phyloP scores from a whole-genome alignment of 1,140 invertebrate species.

The Elymnias hypermnestra region DNA sequence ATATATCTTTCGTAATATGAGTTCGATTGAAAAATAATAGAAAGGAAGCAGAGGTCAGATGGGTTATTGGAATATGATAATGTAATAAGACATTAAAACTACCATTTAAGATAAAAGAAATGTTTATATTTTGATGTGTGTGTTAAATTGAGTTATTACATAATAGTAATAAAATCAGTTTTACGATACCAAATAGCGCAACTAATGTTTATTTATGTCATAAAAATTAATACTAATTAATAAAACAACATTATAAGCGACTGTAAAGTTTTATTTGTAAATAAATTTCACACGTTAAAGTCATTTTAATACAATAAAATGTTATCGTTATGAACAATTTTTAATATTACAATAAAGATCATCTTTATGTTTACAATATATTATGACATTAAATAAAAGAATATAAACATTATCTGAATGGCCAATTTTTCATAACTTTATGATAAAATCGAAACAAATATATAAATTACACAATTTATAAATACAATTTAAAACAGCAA shows the following conservation, averaged over 20 bases:
- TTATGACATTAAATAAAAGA: background rate
- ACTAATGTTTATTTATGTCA: background rate
- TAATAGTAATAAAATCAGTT: background rate
- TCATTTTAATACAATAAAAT: background rate
- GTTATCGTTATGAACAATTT: background rate
- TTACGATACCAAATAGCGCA: background rate
- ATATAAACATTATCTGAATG: too few relatives aligned
- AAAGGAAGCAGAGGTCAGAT: too few relatives aligned
- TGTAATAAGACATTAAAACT: too few relatives aligned
- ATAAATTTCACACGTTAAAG: background rate
- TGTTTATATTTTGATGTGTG: background rate
- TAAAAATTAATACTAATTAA: conserved; percentile 5
- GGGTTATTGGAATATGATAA: too few relatives aligned
- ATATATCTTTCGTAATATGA: too few relatives aligned
- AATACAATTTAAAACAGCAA: background rate
- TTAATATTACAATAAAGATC: background rate
- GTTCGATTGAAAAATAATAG: too few relatives aligned
- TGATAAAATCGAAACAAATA: too few relatives aligned
- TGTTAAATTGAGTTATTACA: background rate
- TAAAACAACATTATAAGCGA: conserved; percentile 1
- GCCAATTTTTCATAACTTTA: too few relatives aligned
- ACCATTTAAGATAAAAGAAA: too few relatives aligned
- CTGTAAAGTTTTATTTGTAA: conserved; percentile 1
- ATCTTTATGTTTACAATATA: background rate
- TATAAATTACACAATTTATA: too few relatives aligned